phyloP scores from a whole-genome alignment of 2,113 vertebrate genomes.

The Trogon melanurus region DNA sequence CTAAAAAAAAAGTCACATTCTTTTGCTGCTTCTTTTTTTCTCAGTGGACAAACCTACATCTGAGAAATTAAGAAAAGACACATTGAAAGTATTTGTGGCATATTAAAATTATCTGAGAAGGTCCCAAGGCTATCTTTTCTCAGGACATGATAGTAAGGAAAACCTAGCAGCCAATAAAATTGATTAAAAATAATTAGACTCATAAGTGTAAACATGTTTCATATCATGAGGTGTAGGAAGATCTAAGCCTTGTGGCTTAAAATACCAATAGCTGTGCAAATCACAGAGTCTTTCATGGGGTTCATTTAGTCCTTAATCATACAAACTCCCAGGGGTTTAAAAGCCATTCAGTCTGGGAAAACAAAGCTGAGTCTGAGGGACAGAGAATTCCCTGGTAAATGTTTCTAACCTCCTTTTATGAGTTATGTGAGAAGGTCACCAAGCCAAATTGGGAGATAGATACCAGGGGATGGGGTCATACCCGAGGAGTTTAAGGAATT shows the following conservation, averaged over 20 bases:
- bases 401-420: not conserved
- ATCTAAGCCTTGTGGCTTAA: slow-evolving; percentile 18
- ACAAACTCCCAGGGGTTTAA: not conserved
- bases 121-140: not conserved
- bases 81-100: not conserved
- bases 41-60: not conserved
- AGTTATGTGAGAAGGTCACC: not conserved
- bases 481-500: not conserved
- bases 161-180: not conserved
- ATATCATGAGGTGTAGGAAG: not conserved
- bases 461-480: not conserved
- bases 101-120: not conserved
- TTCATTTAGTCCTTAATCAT: slow-evolving; percentile 6
- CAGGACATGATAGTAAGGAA: not conserved
- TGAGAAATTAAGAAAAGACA: not conserved
- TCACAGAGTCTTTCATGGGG: not conserved
- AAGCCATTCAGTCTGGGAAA: slow-evolving; percentile 21
- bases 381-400: not conserved
- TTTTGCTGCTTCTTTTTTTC: not conserved
- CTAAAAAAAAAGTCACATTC: not conserved
- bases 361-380: slow-evolving; percentile 14
- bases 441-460: not conserved
- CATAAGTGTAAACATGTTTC: slow-evolving; percentile 2
- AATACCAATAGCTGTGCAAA: slow-evolving; percentile 11
- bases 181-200: slow-evolving; percentile 38